These are phyloP conservation scores for Pachyuromys duprasi DNA, from an alignment of 2,797 vertebrate genomes.

Conservation along the genomic window DNA sequence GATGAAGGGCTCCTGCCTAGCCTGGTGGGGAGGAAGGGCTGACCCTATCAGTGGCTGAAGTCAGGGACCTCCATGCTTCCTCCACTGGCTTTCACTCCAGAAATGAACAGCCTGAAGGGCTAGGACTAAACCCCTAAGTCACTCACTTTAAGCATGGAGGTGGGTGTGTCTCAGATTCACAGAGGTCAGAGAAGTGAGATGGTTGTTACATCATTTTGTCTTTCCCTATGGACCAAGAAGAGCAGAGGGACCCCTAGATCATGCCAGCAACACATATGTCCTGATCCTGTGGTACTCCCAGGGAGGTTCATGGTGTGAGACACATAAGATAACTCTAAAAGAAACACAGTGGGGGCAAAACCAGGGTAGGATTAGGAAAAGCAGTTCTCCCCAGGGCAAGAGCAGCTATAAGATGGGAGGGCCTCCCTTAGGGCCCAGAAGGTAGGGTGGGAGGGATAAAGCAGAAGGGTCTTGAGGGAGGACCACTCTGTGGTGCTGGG, in stretches of 20 bases:
- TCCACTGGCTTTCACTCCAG: background rate
- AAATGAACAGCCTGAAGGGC: background rate
- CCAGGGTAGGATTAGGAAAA: background rate
- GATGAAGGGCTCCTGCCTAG: background rate
- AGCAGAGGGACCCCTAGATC: background rate
- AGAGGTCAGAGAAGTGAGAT: background rate
- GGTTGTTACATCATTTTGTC: background rate
- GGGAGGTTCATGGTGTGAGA: background rate
- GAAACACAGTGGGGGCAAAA: background rate
- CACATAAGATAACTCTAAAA: background rate
- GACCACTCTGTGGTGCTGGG: background rate
- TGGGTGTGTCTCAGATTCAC: background rate
- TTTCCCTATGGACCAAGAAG: background rate
- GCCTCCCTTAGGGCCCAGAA: background rate
- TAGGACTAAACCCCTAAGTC: background rate
- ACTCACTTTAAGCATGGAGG: background rate
- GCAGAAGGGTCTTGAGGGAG: background rate
- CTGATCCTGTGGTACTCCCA: too few relatives aligned
- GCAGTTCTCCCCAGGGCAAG: background rate
- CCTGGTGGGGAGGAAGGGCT: background rate
- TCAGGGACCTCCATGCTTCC: background rate
- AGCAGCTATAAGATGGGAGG: background rate
- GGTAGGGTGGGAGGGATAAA: too few relatives aligned
- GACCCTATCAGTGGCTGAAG: background rate
- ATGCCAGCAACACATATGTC: fast-evolving